Evolutionary conservation across 2,797 vertebrate species (phyloP).

Genomic region (Leucoraja ocellata): DNA sequence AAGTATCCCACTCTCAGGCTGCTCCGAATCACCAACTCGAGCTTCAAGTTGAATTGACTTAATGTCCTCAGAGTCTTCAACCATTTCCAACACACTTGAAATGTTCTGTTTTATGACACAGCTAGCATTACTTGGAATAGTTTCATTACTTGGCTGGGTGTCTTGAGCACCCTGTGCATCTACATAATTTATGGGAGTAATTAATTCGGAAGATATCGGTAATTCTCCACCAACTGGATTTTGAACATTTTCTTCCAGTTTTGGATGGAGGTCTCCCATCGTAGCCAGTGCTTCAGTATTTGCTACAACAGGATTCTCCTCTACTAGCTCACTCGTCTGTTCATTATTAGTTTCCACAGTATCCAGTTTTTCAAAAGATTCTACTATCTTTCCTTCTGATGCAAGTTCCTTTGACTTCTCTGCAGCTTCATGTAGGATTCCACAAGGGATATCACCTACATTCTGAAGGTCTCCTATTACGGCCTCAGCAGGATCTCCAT

Average conservation of each 20-base stretch:
- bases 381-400: background rate
- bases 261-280: background rate
- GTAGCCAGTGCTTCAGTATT: background rate
- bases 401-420: background rate
- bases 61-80: background rate
- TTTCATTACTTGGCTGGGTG: background rate
- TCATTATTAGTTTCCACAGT: background rate
- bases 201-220: background rate
- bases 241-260: background rate
- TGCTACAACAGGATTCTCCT: background rate
- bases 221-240: background rate
- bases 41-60: background rate
- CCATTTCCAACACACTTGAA: background rate
- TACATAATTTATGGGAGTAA: background rate
- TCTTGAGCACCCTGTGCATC: background rate
- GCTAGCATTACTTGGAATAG: background rate
- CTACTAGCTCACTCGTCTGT: background rate
- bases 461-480: background rate
- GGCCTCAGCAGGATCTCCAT: background rate
- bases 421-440: background rate
- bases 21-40: background rate
- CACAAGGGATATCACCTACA: background rate
- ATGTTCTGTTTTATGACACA: background rate
- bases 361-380: too few species aligned
- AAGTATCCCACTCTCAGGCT: background rate